Conservation (phyloP, 2,888 invertebrate species). For the Drosophila vallismaia region DNA sequence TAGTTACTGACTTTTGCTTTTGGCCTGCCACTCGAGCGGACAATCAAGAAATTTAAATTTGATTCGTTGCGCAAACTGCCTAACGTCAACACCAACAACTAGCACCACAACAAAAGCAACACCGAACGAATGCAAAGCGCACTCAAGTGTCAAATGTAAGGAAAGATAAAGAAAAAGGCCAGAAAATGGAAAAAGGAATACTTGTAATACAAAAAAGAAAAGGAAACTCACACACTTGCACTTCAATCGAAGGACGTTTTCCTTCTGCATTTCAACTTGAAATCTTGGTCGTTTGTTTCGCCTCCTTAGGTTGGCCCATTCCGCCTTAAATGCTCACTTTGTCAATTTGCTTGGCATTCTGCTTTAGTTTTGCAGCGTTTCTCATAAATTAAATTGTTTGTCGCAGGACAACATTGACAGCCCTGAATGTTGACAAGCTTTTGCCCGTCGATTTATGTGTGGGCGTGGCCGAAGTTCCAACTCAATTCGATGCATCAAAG, state of each 20-base stretch:
- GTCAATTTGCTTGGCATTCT: slow-evolving; percentile 67
- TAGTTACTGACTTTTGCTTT: slow-evolving; percentile 53
- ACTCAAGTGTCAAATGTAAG: slow-evolving; percentile 77
- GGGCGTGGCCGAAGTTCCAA: not conserved
- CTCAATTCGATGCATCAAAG: slow-evolving; percentile 17
- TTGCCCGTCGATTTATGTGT: slow-evolving; percentile 14
- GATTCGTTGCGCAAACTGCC: slow-evolving; percentile 78
- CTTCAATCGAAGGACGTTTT: slow-evolving; percentile 60
- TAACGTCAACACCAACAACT: slow-evolving; percentile 47
- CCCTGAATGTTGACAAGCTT: slow-evolving; percentile 36
- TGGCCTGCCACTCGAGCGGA: slow-evolving; percentile 73
- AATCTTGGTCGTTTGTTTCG: slow-evolving; percentile 30
- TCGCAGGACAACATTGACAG: slow-evolving; percentile 63
- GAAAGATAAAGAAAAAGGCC: slow-evolving; percentile 32
- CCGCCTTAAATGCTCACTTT: slow-evolving; percentile 52
- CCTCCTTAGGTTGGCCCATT: slow-evolving; percentile 28
- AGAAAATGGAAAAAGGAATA: not conserved
- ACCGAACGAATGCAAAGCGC: slow-evolving; percentile 45
- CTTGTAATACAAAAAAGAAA: slow-evolving; percentile 7
- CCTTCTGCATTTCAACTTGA: slow-evolving; percentile 45
- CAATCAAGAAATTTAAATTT: slow-evolving; percentile 81
- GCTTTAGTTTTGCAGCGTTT: slow-evolving; percentile 73
- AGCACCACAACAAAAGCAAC: not conserved
- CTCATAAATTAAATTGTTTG: slow-evolving; percentile 81
- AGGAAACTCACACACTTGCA: slow-evolving; percentile 29